Evolutionary conservation across 2,797 vertebrate species (phyloP).

Genomic region (Hephaestus fuliginosus): DNA sequence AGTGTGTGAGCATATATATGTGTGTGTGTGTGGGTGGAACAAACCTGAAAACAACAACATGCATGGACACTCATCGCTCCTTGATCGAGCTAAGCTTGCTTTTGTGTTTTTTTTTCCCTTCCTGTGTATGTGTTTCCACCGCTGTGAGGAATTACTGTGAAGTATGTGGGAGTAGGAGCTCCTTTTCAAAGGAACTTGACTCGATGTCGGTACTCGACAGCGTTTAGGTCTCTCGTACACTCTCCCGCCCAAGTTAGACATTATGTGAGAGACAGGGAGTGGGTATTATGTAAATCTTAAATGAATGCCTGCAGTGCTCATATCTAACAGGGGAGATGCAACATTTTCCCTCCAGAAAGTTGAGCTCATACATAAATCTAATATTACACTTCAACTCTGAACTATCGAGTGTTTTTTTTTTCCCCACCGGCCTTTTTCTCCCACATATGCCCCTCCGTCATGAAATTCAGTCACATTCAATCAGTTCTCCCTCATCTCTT

Average conservation of each 20-base stretch:
- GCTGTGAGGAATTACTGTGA: slow-evolving; percentile 58
- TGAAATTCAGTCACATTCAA: slow-evolving; percentile 45
- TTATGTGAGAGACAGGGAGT: slow-evolving; percentile 48
- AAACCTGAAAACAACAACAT: slow-evolving; percentile 58
- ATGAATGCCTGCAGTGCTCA: slow-evolving; percentile 36
- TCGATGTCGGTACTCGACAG: slow-evolving; percentile 47
- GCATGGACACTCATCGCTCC: slow-evolving; percentile 47
- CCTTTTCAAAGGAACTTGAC: slow-evolving; percentile 65
- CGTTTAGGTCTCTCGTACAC: slow-evolving; percentile 52
- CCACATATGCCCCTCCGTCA: slow-evolving; percentile 9
- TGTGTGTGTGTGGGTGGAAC: slow-evolving; percentile 47
- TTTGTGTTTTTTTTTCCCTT: slow-evolving; percentile 50
- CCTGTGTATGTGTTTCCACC: slow-evolving; percentile 30
- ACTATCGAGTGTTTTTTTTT: background rate
- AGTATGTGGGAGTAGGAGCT: slow-evolving; percentile 60
- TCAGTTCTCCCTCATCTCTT: slow-evolving; percentile 44
- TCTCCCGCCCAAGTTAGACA: slow-evolving; percentile 28
- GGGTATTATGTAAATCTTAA: slow-evolving; percentile 59
- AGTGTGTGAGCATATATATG: slow-evolving; percentile 47
- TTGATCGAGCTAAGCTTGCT: slow-evolving; percentile 54
- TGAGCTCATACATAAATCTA: background rate
- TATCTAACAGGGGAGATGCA: slow-evolving; percentile 14
- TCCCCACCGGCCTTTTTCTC: background rate
- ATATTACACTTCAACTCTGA: slow-evolving; percentile 20
- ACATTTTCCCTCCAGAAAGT: slow-evolving; percentile 23